Evolutionary conservation across 2,888 invertebrate species (phyloP).

Genomic region (Hydropsyche betteni): DNA sequence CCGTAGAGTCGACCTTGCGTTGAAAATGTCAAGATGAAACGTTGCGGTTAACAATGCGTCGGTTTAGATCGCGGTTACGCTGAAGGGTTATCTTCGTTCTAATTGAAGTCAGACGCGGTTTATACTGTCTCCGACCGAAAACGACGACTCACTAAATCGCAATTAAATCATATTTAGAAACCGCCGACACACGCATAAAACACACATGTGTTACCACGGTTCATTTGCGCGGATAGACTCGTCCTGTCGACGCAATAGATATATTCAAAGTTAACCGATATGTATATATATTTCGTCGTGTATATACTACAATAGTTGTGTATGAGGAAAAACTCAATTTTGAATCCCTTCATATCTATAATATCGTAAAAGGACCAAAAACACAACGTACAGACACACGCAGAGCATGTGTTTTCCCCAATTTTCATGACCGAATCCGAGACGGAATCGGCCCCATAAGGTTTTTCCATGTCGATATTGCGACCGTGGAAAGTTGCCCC

Average conservation of each 20-base stretch:
- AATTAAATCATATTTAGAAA: too few relatives aligned
- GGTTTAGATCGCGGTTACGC: slow-evolving; percentile 6
- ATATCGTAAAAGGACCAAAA: slow-evolving; percentile 32
- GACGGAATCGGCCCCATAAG: slow-evolving; percentile 37
- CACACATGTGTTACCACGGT: too few relatives aligned
- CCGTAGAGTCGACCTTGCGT: not conserved
- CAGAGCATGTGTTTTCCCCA: slow-evolving; percentile 28
- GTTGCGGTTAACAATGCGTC: slow-evolving; percentile 7
- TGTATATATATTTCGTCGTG: too few relatives aligned
- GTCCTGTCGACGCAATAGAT: too few relatives aligned
- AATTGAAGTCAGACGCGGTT: too few relatives aligned
- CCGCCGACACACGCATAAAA: too few relatives aligned
- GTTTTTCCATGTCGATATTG: slow-evolving; percentile 37
- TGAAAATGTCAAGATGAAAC: slow-evolving; percentile 1
- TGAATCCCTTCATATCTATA: slow-evolving; percentile 34
- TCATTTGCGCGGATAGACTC: too few relatives aligned
- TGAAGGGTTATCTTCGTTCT: slow-evolving; percentile 1
- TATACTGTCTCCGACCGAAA: too few relatives aligned
- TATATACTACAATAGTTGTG: too few relatives aligned
- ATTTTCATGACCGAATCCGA: slow-evolving; percentile 28
- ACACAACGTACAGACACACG: slow-evolving; percentile 13
- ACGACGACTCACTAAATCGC: too few relatives aligned
- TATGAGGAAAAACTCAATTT: slow-evolving; percentile 35
- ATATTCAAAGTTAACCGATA: too few relatives aligned
- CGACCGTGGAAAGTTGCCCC: not conserved